Base-by-base conservation (phyloP, 2,888 invertebrate genomes). In the Alitta virens region DNA sequence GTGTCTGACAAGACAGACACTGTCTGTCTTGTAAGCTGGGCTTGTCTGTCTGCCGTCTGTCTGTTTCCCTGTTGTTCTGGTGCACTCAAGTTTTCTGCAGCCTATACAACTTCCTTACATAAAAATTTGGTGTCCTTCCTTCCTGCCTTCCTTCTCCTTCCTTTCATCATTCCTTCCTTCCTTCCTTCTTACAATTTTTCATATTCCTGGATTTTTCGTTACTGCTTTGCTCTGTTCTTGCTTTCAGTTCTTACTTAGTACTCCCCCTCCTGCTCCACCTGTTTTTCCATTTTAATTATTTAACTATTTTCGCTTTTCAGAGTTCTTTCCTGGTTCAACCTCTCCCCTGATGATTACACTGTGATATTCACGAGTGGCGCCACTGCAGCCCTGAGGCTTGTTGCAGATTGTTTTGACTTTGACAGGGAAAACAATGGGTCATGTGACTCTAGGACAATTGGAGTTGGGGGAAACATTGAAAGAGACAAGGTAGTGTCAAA, bases 341-440 rank as follows among this genome's bases (percentile, higher is more conserved):
- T 25, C 2, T 12, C 16, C 52, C 24, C 26, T 18, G 87, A 91
- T 9, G 89, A 91, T 55, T 97, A 97, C 81, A 86, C 88, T 63
- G 87, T 98, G 0, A 87, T 98, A 69, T 98, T 98, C 77, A 97
- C 96, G n/a, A 88, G 91, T 0, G 94, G 96, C 43, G 89, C 95
- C n/a, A 95, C 97, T 24, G 89, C 88, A 23, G 87, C 92, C 0
- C 80, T 97, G 58, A 94, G 93, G 85, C 77, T 91, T 53, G 84
- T 95, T 0, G 91, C 89, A 0, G 94, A 97, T 80, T 85, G 87
- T 61, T 96, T 97, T 78, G 61, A 57, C 23, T 69, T 68, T 54
- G 46, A 53, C 16, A 21, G 16, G 2, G 16, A 42, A 5, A 18
- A 54, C 16, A 2, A 24, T 24, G 9, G 25, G 9, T n/a, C n/a